Percentiles rank a stretch among this genome's conserved stretches.
Evolutionary conservation across 2,113 vertebrate genomes (phyloP).

Genomic region (Podiceps cristatus): DNA sequence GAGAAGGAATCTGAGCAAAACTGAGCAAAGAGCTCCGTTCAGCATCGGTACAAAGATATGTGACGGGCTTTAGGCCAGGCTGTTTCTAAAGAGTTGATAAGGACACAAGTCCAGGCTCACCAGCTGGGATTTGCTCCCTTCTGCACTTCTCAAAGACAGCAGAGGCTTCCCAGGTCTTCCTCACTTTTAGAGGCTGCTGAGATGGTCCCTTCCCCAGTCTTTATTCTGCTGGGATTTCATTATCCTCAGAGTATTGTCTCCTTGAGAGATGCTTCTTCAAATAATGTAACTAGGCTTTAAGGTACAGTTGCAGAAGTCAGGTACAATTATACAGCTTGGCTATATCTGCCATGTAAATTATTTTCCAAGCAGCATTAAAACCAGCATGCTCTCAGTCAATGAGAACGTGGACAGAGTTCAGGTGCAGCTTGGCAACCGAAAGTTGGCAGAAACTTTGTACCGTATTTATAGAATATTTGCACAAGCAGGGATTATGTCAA

Average conservation of each 20-base stretch:
- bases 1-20: background rate
- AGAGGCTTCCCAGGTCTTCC: background rate
- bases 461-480: conserved; percentile 45
- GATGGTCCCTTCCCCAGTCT: background rate
- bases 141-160: background rate
- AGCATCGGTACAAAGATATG: background rate
- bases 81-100: background rate
- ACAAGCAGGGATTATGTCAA: conserved; percentile 10
- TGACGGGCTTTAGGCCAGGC: background rate
- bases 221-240: background rate
- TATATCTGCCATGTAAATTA: background rate
- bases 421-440: background rate
- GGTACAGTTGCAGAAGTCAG: background rate
- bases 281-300: background rate
- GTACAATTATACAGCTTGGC: background rate
- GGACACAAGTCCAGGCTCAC: background rate
- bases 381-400: background rate
- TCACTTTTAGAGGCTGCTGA: background rate
- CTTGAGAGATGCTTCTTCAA: background rate
- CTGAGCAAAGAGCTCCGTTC: background rate
- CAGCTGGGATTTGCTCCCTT: background rate
- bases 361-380: conserved; percentile 42
- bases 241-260: background rate
- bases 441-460: conserved; percentile 4
- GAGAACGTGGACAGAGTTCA: background rate